A percentile compares a stretch with the other conserved stretches of the same genome.
These are phyloP conservation scores for Drosophila diplacantha DNA, from an alignment of 2,888 invertebrate species.

Conservation along the genomic window DNA sequence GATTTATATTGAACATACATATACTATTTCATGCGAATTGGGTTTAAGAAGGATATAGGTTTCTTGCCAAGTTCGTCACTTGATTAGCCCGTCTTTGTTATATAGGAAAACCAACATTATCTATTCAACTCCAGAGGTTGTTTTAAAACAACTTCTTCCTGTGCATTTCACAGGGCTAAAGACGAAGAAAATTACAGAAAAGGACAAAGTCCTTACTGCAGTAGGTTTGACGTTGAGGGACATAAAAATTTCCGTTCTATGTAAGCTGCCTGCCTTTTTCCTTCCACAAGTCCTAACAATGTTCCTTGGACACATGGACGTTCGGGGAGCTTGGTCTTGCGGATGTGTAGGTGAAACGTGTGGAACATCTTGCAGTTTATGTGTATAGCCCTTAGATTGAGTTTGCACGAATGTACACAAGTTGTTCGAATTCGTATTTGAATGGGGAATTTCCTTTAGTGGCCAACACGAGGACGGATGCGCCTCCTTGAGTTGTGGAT, in stretches of 20 bases:
- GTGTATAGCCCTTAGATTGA: slow-evolving; percentile 69
- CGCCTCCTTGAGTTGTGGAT: slow-evolving; percentile 40
- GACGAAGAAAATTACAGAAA: slow-evolving; percentile 20
- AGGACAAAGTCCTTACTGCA: slow-evolving; percentile 48
- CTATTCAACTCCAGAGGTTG: not conserved
- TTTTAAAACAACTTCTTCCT: slow-evolving; percentile 1
- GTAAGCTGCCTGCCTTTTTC: slow-evolving; percentile 46
- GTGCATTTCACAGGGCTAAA: slow-evolving; percentile 14
- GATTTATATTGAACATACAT: not conserved
- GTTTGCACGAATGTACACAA: slow-evolving; percentile 60
- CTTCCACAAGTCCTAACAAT: slow-evolving; percentile 24
- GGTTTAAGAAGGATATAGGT: not conserved
- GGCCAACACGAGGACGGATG: slow-evolving; percentile 47
- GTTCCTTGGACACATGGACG: slow-evolving; percentile 58
- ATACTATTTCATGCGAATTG: not conserved
- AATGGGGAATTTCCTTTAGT: slow-evolving; percentile 62
- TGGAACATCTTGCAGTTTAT: slow-evolving; percentile 65
- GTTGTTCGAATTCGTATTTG: slow-evolving; percentile 55
- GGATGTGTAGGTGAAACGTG: slow-evolving; percentile 26
- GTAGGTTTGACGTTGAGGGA: slow-evolving; percentile 69
- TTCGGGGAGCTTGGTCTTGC: slow-evolving; percentile 18
- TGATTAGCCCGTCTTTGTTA: not conserved
- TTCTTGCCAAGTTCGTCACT: not conserved
- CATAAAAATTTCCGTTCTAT: slow-evolving; percentile 69
- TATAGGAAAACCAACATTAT: not conserved